Evolutionary conservation across 2,797 vertebrate genomes (phyloP).

Genomic region (Rousettus madagascariensis): DNA sequence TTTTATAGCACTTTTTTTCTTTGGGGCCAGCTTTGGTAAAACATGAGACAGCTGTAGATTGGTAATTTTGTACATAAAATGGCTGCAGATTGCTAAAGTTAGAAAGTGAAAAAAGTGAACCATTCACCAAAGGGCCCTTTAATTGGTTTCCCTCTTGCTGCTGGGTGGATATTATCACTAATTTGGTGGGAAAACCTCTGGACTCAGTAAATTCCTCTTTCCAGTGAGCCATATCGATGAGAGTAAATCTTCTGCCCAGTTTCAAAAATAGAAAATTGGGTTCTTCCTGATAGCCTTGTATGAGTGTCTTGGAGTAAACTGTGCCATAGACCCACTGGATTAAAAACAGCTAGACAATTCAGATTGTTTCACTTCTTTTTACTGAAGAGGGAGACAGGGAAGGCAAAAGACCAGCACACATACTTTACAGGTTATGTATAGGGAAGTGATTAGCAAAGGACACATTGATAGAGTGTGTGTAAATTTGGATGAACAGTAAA

Average conservation of each 20-base stretch:
- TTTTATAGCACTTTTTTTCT: neutral
- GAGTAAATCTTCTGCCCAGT: neutral
- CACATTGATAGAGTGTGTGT: neutral
- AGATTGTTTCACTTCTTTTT: neutral
- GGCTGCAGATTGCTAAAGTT: neutral
- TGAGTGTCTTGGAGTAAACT: neutral
- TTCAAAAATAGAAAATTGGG: neutral
- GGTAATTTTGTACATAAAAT: neutral
- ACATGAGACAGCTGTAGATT: neutral
- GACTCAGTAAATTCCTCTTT: neutral
- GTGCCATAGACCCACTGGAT: neutral
- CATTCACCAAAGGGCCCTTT: neutral
- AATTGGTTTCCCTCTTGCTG: neutral
- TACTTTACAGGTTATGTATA: neutral
- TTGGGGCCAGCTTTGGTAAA: neutral
- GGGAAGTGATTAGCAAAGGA: neutral
- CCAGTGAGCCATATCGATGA: neutral
- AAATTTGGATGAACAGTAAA: neutral
- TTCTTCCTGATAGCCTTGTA: neutral
- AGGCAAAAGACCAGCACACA: accelerated
- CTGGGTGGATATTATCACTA: neutral
- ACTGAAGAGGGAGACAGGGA: neutral
- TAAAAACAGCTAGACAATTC: neutral
- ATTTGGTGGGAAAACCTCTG: neutral
- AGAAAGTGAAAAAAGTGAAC: conserved; percentile 18